Percentiles rank a stretch among this genome's conserved stretches.
These are phyloP conservation scores for Tetrao urogallus DNA, from an alignment of 2,113 vertebrate species.

Conservation along the genomic window DNA sequence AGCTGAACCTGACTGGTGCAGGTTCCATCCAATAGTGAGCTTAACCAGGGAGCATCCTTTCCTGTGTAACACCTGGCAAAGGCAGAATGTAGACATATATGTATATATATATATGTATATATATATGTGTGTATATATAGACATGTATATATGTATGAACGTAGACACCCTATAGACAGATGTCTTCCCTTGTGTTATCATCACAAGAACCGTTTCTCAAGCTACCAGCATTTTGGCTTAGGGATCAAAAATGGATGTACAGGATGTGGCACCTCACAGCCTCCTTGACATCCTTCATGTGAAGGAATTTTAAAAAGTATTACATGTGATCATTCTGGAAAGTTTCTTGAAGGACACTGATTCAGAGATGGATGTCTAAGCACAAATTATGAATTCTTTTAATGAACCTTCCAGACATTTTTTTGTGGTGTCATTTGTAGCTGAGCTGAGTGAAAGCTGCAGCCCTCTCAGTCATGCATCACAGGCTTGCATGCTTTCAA, in stretches of 20 bases:
- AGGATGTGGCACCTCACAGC: neutral
- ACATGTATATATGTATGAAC: too few species aligned
- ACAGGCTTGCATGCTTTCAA: neutral
- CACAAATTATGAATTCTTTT: neutral
- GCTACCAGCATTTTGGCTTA: neutral
- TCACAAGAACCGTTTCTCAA: accelerated
- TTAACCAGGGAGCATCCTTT: neutral
- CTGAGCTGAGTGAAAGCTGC: neutral
- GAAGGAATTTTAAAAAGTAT: neutral
- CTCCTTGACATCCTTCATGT: neutral
- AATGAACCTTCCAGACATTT: neutral
- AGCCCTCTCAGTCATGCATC: neutral
- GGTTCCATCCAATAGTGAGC: neutral
- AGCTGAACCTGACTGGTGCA: neutral
- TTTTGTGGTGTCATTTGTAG: neutral
- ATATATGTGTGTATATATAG: too few species aligned
- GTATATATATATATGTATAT: too few species aligned
- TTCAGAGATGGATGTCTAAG: neutral
- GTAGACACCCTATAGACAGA: too few species aligned
- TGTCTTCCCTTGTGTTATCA: accelerated
- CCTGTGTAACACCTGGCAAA: neutral
- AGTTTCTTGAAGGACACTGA: neutral
- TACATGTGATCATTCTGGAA: neutral
- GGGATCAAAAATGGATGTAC: neutral
- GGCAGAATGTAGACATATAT: neutral